Evolutionary conservation across 2,797 vertebrate species (phyloP).

Genomic region (Urocyon cinereoargenteus): DNA sequence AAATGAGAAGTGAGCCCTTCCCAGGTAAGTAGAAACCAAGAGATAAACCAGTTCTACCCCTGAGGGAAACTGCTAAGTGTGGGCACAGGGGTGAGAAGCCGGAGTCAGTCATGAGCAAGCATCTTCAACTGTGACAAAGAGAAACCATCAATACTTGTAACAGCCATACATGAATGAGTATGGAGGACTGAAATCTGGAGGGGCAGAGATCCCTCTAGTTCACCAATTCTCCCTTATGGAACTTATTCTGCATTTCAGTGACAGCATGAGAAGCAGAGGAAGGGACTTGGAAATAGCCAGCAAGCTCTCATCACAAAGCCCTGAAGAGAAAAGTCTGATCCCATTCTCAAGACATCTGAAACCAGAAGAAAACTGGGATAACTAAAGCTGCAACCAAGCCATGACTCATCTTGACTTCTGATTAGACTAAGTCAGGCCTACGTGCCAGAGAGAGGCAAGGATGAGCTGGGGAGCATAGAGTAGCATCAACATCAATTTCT

Average conservation of each 20-base stretch:
- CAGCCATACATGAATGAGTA: not conserved
- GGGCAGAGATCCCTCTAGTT: not conserved
- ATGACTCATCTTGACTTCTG: not conserved
- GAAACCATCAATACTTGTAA: not conserved
- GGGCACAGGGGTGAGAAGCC: not conserved
- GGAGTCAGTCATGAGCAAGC: not conserved
- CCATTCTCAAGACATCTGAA: not conserved
- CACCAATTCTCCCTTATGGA: not conserved
- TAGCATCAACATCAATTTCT: not conserved
- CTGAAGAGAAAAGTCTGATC: not conserved
- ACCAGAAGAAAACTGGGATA: not conserved
- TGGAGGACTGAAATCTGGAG: not conserved
- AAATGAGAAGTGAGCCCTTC: not conserved
- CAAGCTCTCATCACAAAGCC: not conserved
- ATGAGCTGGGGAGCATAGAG: not conserved
- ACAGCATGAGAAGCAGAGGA: no score
- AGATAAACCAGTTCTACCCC: not conserved
- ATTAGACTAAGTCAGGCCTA: not conserved
- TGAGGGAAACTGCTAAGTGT: not conserved
- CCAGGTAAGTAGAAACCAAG: not conserved
- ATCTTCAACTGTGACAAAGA: not conserved
- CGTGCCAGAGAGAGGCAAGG: not conserved
- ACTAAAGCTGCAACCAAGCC: not conserved
- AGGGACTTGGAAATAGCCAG: not conserved
- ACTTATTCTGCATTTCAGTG: not conserved